Base-by-base conservation (phyloP, 2,113 vertebrate species). In the Micromys minutus region DNA sequence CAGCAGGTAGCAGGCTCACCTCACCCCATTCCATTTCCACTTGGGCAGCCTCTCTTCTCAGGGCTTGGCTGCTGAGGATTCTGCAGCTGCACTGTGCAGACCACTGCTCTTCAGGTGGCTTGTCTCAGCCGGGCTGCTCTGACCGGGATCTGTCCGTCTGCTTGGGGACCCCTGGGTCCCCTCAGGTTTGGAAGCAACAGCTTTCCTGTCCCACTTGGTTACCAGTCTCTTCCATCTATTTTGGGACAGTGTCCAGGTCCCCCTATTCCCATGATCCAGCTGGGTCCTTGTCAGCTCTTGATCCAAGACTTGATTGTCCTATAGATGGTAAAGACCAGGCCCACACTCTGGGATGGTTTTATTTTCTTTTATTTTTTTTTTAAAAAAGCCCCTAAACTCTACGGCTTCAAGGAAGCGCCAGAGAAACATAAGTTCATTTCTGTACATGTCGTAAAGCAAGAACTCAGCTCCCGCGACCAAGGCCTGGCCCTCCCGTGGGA, bases 381-480 rank as follows among this genome's bases (percentile, higher is more conserved):
- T 95, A 95, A 97, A 98, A 98, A 98, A 98, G 96, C 97, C 98
- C 98, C 98, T 98, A 98, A 98, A 85, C 95, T 97, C 98, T 98
- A 97, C 98, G 98, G 98, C 98, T 98, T 98, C 98, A 95, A 97
- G 94, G 98, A 98, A 98, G 98, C 98, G 91, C 97, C 96, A 92
- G 94, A 98, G 98, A 97, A 95, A 97, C 96, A 45, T 86, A 94
- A 98, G 97, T 94, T 98, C 96, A 42, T 95, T 96, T 97, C 97
- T 97, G 97, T 96, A 97, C 98, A 97, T 96, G 93, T 92, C 87
- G 96, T 97, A 97, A 98, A 98, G 98, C 98, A 96, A 95, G 93
- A 95, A 95, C 97, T 94, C 85, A 90, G 97, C 88, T 89, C 42
- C 50, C 95, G 67, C 65, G 79, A 90, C 92, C 85, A n/a, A 80